Evolutionary conservation across 2,888 invertebrate species (phyloP), one percentile per base, ranked within the genome.

Genomic region (Pemphredon lugubris): DNA sequence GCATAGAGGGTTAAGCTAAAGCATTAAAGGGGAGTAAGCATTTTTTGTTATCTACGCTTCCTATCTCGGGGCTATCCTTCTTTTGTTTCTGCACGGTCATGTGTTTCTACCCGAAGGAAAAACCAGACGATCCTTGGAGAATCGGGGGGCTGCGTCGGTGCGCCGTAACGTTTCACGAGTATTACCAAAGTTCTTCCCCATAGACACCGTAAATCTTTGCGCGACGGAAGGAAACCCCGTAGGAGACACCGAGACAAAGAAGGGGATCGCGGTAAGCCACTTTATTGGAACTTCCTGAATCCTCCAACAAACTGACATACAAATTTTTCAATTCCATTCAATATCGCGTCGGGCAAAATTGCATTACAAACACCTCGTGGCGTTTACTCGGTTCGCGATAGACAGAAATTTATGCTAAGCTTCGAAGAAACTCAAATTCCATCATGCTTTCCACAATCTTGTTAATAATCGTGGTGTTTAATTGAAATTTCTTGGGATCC

Each of bases 171-270:
- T 66, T 66, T 32, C 48, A 23, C 68, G 39, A 48, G 68, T 54
- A 74, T 74, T 70, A 74, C 58, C 76, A 66, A 81, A 81, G 48
- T 81, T 81, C 73, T 59, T 75, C 74, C 81, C 79, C 68, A 48
- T 69, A 66, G 76, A 73, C 68, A 53, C 53, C 61, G 73, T 81
- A 81, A 81, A 81, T 81, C 81, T 79, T 66, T n/a, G n/a, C 5
- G 26, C 57, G 45, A 18, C 47, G 58, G 63, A 23, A 65, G 39
- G 57, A 30, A 21, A 13, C 61, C 57, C 74, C 48, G 5, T 30
- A 20, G 73, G 42, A 71, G 51, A 3, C 45, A 37, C 5, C 47
- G 59, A 57, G 64, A 81, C 73, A 65, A 68, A 65, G 70, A 57
- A 61, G 59, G n/a, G 63, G 60, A 65, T 71, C 64, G 40, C 20